phyloP scores from a whole-genome alignment of 1,140 invertebrate genomes.

The Agraylea sexmaculata region DNA sequence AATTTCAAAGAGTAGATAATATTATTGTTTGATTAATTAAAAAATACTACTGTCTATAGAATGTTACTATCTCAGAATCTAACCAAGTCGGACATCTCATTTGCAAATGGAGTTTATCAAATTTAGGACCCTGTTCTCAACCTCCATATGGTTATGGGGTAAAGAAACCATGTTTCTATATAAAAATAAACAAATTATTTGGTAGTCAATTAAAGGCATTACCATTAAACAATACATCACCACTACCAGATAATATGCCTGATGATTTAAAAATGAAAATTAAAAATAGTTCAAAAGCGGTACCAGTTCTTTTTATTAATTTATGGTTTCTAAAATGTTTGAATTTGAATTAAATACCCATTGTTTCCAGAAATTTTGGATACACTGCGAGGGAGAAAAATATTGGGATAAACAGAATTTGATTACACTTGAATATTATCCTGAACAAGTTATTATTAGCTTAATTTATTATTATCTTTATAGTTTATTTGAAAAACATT shows the following conservation, averaged over 20 bases:
- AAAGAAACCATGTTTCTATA: conserved; percentile 35
- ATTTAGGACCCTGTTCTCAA: conserved; percentile 17
- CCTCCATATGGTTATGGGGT: conserved; percentile 32
- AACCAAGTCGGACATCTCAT: no score
- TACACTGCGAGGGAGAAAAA: conserved; percentile 45
- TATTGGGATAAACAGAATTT: conserved; percentile 45
- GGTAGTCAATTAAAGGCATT: conserved; percentile 23
- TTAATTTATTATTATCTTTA: conserved; percentile 3
- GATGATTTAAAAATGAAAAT: conserved; percentile 9
- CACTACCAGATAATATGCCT: conserved; percentile 27
- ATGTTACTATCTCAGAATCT: conserved; percentile 2
- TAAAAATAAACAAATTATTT: conserved; percentile 38
- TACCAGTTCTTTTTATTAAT: not conserved
- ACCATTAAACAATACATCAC: conserved; percentile 23
- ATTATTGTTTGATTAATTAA: not conserved
- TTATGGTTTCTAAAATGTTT: not conserved
- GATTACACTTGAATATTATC: conserved; percentile 37
- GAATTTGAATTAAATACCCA: not conserved
- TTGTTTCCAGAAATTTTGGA: conserved; percentile 36
- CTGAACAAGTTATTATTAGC: conserved; percentile 26
- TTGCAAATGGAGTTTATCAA: conserved; percentile 13
- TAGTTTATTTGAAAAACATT: conserved; percentile 3
- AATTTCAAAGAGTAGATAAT: not conserved
- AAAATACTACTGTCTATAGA: not conserved
- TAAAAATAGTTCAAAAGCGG: conserved; percentile 4